Conservation (phyloP, 2,113 vertebrate species). For the Petromus typicus region DNA sequence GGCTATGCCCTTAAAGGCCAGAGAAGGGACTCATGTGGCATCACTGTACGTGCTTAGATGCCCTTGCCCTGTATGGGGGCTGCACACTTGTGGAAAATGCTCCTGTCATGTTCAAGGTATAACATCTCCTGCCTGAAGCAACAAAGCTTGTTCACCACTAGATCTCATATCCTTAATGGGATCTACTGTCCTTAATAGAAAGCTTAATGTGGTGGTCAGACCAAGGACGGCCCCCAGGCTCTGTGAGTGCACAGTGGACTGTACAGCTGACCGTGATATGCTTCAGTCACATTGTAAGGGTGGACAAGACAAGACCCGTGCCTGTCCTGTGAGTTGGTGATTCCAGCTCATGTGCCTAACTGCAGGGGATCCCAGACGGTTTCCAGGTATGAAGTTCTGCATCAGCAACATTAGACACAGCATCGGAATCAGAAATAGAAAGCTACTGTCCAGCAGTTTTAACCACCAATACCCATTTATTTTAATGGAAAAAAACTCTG, state of each 20-base stretch:
- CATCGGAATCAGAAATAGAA: conserved; percentile 78
- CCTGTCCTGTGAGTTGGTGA: neutral
- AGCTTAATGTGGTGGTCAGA: neutral
- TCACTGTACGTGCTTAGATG: neutral
- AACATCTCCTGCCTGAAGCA: neutral
- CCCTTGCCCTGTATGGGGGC: neutral
- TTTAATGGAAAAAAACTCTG: conserved; percentile 85
- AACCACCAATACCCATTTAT: conserved; percentile 87
- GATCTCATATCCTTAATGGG: neutral
- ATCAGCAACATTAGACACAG: conserved; percentile 73
- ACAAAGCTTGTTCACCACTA: neutral
- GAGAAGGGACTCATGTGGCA: neutral
- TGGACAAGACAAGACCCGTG: fast-evolving
- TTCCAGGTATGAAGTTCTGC: neutral
- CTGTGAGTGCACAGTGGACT: no score
- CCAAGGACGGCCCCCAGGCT: neutral
- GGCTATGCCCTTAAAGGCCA: neutral
- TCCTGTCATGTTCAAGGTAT: neutral
- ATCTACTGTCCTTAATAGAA: no score
- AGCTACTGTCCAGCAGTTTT: conserved; percentile 83
- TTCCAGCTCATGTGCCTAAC: neutral
- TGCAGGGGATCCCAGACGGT: fast-evolving
- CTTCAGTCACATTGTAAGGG: neutral
- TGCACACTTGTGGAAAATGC: fast-evolving
- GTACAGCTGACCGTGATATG: fast-evolving